Conservation (phyloP, 2,888 invertebrate genomes). For the Spicauda simplicius region DNA sequence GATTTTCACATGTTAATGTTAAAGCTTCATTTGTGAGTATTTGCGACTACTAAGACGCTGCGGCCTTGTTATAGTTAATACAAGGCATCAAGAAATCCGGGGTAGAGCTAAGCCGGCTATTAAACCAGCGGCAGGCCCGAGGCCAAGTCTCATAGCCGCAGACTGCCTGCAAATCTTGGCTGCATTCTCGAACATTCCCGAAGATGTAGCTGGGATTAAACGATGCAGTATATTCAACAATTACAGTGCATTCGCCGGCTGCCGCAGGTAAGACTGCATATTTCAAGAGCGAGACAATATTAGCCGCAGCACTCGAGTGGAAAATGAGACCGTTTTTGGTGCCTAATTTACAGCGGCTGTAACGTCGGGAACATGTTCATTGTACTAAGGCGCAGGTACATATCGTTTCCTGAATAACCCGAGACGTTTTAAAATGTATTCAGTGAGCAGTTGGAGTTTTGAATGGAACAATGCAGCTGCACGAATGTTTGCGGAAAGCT, state of each 20-base stretch:
- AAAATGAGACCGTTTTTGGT: conserved; percentile 83
- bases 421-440: conserved; percentile 63
- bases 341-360: conserved; percentile 77
- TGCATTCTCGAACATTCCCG: conserved; percentile 81
- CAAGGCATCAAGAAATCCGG: conserved; percentile 58
- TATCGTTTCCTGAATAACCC: conserved; percentile 51
- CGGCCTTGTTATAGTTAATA: conserved; percentile 46
- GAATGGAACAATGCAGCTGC: conserved; percentile 37
- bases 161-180: conserved; percentile 79
- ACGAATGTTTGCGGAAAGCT: conserved; percentile 37
- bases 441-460: conserved; percentile 51
- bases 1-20: conserved; percentile 69
- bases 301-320: conserved; percentile 86
- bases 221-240: conserved; percentile 80
- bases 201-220: conserved; percentile 81
- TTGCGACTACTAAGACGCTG: conserved; percentile 35
- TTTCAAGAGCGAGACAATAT: conserved; percentile 81
- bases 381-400: conserved; percentile 60
- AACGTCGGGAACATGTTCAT: conserved; percentile 69
- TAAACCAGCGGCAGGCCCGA: conserved; percentile 72
- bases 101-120: conserved; percentile 69
- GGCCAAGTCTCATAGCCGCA: conserved; percentile 75
- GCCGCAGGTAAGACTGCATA: conserved; percentile 79
- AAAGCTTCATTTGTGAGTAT: conserved; percentile 41
- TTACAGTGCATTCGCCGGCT: conserved; percentile 74